Base-by-base conservation (phyloP, 2,113 vertebrate species). In the Octodon degus region DNA sequence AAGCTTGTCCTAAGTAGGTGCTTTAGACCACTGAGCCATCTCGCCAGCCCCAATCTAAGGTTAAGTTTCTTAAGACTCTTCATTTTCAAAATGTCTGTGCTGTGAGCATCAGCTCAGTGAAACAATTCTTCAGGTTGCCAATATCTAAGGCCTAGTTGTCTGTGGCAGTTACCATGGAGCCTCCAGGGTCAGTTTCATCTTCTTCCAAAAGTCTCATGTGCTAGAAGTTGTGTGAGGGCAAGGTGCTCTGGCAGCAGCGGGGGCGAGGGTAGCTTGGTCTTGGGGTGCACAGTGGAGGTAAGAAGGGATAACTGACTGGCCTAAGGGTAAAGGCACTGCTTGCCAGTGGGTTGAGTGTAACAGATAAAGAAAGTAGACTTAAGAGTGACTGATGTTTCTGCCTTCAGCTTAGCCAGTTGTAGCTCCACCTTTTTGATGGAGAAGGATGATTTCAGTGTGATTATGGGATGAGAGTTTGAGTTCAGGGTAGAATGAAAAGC, bases 41-140 rank as follows among this genome's bases (percentile, higher is more conserved):
- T n/a, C n/a, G n/a, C n/a, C n/a, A n/a, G n/a, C n/a, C n/a, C n/a
- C n/a, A 63, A 22, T 72, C 22, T 27, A 50, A 60, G 43, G 20
- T 90, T 58, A 70, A 12, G 47, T 86, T 94, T 86, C 72, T 85
- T 68, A 63, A 88, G 81, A 76, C 20, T 86, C 85, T 82, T 40
- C 30, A 20, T 82, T 82, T 90, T 53, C 12, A 60, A 91, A 93
- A 79, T 55, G 74, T 19, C 68, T 32, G 84, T n/a, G 47, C 43
- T 50, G 20, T 47, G 53, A 90, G 65, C 30, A 81, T 43, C 19
- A 76, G 24, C 30, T 95, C 32, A 34, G 53, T 37, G 43, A 72
- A 25, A 25, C 60, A 68, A 40, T 76, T 76, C 76, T 47, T 30
- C 27, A 63, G 9, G 30, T 80, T 80, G 81, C 50, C 9, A 37